Evolutionary conservation across 2,888 invertebrate species (phyloP).

Genomic region (Sesia apiformis): DNA sequence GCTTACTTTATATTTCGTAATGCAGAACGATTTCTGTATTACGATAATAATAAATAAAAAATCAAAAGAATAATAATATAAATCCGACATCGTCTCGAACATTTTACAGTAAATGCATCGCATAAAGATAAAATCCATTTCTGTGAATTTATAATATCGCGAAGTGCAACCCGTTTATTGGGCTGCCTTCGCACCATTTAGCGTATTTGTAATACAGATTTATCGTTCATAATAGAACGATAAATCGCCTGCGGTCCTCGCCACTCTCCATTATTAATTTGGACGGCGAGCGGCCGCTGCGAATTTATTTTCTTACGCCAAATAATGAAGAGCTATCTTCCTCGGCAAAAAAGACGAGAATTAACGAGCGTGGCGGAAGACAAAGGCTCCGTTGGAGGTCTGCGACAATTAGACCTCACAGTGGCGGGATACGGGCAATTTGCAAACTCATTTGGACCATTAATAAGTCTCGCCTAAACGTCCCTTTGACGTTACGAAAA

Average conservation of each 20-base stretch:
- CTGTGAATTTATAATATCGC: neutral
- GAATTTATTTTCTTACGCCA: constrained; percentile 42
- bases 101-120: too few species aligned
- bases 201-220: constrained; percentile 41
- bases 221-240: constrained; percentile 44
- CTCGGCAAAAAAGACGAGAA: constrained; percentile 15
- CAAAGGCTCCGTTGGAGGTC: constrained; percentile 22
- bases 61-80: too few species aligned
- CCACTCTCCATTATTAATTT: constrained; percentile 47
- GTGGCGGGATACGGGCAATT: constrained; percentile 30
- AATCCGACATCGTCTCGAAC: too few species aligned
- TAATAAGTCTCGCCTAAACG: constrained; percentile 20
- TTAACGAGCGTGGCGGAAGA: constrained; percentile 30
- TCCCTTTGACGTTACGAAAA: neutral
- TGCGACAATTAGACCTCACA: constrained; percentile 31
- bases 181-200: neutral
- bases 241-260: constrained; percentile 34
- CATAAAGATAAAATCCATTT: too few species aligned
- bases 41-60: too few species aligned
- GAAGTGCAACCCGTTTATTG: neutral
- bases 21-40: too few species aligned
- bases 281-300: constrained; percentile 20
- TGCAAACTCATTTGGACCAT: constrained; percentile 43
- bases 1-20: too few species aligned
- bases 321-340: constrained; percentile 44